Evolutionary conservation across 2,888 invertebrate genomes (phyloP), one percentile per base, ranked within the genome.

Genomic region (Entomobrya multifasciata): DNA sequence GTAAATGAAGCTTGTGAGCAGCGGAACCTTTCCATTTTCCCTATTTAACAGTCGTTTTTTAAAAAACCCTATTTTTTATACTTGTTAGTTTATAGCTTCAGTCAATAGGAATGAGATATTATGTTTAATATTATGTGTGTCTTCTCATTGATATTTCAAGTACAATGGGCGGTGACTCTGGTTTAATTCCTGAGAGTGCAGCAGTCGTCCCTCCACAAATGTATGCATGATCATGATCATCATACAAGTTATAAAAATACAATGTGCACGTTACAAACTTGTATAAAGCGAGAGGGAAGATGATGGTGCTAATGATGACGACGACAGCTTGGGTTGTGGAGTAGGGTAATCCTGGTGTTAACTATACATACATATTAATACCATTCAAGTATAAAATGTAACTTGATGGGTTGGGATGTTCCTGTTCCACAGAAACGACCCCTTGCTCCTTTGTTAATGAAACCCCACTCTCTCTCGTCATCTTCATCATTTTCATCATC

Each of bases 131-230:
- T 13, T 62, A 27, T 86, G 60, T 83, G 47, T 80, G 79, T 85
- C 57, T 44, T 74, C 52, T 86, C 86, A 80, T 86, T 79, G 79
- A 86, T 86, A 86, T 86, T 86, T 79, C 86, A 86, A 86, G 86
- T 86, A 74, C 79, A 80, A 72, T 72, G 79, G 86, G 86, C 86
- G 86, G 86, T 72, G 52, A 86, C 79, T 36, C 36, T 79, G 36
- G 49, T 30, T 79, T 30, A 47, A 67, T 85, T 44, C 79, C 57
- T 78, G 77, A 52, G 41, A 60, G 15, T 57, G 36, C 36, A 36
- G 36, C 36, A 36, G 36, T 17, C 52, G 76, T 52, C 36, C 49
- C 49, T 72, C 49, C 52, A 30, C 74, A 52, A 72, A 80, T 86
- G 52, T 79, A 80, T 85, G 70, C 85, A 72, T 78, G 84, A 67